A percentile compares a stretch with the other conserved stretches of the same genome.
Conservation (phyloP, 2,797 vertebrate genomes). For the Pseudomugil gertrudae region DNA sequence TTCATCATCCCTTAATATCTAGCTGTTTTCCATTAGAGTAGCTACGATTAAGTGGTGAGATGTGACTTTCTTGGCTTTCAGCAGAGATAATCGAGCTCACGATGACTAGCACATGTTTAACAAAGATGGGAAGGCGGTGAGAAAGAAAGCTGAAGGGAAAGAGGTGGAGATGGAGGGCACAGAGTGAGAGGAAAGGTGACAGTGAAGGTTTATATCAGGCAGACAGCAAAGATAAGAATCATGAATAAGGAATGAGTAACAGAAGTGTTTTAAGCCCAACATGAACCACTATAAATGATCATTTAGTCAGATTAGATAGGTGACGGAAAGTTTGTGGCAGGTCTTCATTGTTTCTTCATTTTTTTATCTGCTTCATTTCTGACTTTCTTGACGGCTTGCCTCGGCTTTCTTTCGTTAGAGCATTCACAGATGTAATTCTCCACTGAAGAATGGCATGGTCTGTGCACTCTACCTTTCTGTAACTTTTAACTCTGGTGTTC, state of each 20-base stretch:
- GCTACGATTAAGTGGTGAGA: slow-evolving; percentile 58
- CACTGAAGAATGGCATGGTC: slow-evolving; percentile 16
- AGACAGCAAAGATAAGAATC: slow-evolving; percentile 1
- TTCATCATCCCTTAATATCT: slow-evolving; percentile 31
- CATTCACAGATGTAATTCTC: slow-evolving; percentile 19
- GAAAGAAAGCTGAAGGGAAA: slow-evolving; percentile 19
- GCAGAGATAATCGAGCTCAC: slow-evolving; percentile 38
- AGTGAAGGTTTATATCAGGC: slow-evolving; percentile 27
- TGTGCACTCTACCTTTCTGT: slow-evolving; percentile 13
- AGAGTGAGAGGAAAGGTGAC: slow-evolving; percentile 9
- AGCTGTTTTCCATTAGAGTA: slow-evolving; percentile 63
- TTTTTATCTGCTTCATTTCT: slow-evolving; percentile 39
- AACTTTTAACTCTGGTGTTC: not conserved
- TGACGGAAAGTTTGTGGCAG: slow-evolving; percentile 26
- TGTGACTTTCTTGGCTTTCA: slow-evolving; percentile 57
- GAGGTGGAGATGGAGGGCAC: not conserved
- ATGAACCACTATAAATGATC: slow-evolving; percentile 32
- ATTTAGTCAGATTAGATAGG: slow-evolving; percentile 25
- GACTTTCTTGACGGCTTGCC: slow-evolving; percentile 33
- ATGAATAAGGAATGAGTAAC: slow-evolving; percentile 5
- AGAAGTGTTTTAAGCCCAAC: slow-evolving; percentile 4
- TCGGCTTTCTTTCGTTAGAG: slow-evolving; percentile 45
- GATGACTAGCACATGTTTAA: slow-evolving; percentile 69
- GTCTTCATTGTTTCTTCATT: slow-evolving; percentile 52
- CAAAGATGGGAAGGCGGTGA: slow-evolving; percentile 41